phyloP scores from a whole-genome alignment of 2,113 vertebrate genomes.

The Phalacrocorax pelagicus region DNA sequence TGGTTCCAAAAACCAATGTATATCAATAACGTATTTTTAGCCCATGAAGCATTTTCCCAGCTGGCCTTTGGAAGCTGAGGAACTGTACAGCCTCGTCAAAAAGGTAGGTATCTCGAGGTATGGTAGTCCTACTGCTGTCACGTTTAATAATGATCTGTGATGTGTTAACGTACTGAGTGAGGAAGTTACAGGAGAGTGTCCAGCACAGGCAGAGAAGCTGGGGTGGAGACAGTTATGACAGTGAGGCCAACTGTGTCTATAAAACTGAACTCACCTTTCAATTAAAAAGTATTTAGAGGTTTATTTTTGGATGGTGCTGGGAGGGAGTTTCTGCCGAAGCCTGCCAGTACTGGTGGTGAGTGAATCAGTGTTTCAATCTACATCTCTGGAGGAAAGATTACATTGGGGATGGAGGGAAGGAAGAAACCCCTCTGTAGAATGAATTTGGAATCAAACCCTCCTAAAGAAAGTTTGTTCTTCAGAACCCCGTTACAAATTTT shows the following conservation, averaged over 20 bases:
- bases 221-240: not conserved
- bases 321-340: not conserved
- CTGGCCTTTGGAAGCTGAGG: not conserved
- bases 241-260: not conserved
- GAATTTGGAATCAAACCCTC: not conserved
- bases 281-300: not conserved
- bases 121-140: not conserved
- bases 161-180: not conserved
- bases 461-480: not conserved
- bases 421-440: not conserved
- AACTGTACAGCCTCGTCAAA: not conserved
- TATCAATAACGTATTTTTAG: not conserved
- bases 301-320: not conserved
- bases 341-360: not conserved
- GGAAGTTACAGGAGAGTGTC: not conserved
- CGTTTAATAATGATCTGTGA: accelerated
- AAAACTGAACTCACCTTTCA: not conserved
- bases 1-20: not conserved
- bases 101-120: not conserved
- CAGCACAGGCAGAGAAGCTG: not conserved
- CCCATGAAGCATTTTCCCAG: not conserved
- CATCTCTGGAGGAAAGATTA: not conserved
- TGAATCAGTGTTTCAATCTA: not conserved
- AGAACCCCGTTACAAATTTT: not conserved
- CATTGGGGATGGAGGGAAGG: accelerated